Conservation (phyloP, 1,140 invertebrate genomes). For the Bradysia coprophila region DNA sequence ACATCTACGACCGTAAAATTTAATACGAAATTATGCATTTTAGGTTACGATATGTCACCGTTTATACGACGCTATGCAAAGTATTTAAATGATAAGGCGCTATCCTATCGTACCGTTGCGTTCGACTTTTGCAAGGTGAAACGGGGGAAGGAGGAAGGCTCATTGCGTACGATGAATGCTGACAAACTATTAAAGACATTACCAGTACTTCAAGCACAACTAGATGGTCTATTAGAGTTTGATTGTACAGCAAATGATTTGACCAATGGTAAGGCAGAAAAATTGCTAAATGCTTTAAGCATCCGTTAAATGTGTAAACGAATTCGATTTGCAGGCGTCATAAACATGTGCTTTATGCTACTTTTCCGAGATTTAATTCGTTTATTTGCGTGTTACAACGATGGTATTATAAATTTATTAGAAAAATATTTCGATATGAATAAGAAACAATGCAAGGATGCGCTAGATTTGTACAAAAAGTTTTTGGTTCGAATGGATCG, state of each 20-base stretch:
- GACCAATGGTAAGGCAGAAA: conserved; percentile 54
- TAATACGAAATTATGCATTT: too few relatives aligned
- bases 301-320: too few relatives aligned
- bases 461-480: conserved; percentile 96
- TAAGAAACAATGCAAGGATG: conserved; percentile 95
- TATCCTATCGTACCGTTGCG: conserved; percentile 93
- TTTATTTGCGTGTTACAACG: conserved; percentile 98
- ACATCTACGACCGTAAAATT: too few relatives aligned
- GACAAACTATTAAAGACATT: conserved; percentile 95
- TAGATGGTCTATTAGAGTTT: conserved; percentile 93
- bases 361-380: conserved; percentile 97
- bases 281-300: too few relatives aligned
- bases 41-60: conserved; percentile 99
- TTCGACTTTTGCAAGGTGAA: conserved; percentile 99
- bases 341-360: conserved; percentile 97
- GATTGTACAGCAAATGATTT: conserved; percentile 94
- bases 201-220: conserved; percentile 84
- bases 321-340: conserved; percentile 49
- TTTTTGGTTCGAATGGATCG: conserved; percentile 97
- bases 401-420: conserved; percentile 97
- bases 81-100: conserved; percentile 97
- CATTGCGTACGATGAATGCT: conserved; percentile 89
- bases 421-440: conserved; percentile 99
- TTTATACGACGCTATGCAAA: conserved; percentile 96
- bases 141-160: conserved; percentile 93